These are phyloP conservation scores for Plagodis pulveraria DNA, from an alignment of 2,888 invertebrate genomes.

Conservation along the genomic window DNA sequence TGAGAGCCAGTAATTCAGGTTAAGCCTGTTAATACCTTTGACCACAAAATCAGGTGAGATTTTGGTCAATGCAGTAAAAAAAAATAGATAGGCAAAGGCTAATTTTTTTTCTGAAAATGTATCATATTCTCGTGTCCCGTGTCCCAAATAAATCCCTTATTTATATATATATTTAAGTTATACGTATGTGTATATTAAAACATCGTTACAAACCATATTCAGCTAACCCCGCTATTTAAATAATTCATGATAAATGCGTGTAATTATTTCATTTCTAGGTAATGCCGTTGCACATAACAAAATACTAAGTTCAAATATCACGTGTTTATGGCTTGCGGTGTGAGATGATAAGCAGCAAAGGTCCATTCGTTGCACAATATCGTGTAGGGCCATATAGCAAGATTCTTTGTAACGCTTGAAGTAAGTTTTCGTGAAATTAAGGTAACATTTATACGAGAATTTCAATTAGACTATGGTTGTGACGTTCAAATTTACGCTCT, in stretches of 20 bases:
- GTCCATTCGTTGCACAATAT: conserved; percentile 43
- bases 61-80: too few relatives aligned
- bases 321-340: conserved; percentile 33
- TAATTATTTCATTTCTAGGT: conserved; percentile 31
- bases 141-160: too few relatives aligned
- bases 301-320: conserved; percentile 46
- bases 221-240: conserved; percentile 1
- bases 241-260: conserved; percentile 10
- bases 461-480: background rate
- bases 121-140: too few relatives aligned
- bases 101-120: too few relatives aligned
- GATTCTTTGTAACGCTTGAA: background rate
- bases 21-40: too few relatives aligned
- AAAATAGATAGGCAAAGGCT: too few relatives aligned
- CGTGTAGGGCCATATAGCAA: conserved; percentile 21
- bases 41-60: too few relatives aligned
- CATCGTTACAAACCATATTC: background rate
- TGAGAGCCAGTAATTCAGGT: too few relatives aligned
- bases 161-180: too few relatives aligned
- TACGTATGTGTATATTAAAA: too few relatives aligned
- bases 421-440: background rate
- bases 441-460: background rate
- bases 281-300: conserved; percentile 37
- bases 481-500: too few relatives aligned
- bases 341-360: conserved; percentile 32